Base-by-base conservation (phyloP, 2,888 invertebrate species). In the Campopleginae sp. region DNA sequence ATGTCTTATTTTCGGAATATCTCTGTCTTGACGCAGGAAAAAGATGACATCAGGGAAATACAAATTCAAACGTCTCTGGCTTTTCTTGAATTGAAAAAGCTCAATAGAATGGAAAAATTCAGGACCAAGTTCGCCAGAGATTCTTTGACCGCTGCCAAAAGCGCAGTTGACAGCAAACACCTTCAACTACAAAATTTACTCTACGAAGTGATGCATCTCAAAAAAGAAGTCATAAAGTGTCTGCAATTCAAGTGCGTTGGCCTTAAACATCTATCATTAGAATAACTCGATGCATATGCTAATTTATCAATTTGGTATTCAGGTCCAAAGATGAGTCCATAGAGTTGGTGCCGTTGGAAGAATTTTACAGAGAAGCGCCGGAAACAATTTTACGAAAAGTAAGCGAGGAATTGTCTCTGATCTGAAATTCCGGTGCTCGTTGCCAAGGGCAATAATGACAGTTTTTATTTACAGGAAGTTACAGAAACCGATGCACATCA, bases 181-280 rank as follows among this genome's bases (percentile, higher is more conserved):
- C 94, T 99, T 74, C 97, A 98, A 89, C 95, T 98, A 78, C 98
- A 99, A 94, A 99, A 99, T 94, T 95, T 99, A 74, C 94, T 98
- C 6, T 99, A 99, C 93, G 99, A 99, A 95, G 97, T 98, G 10
- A 97, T 98, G 92, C 98, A 99, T 94, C 95, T 99, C 27, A 97
- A 98, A 89, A 98, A 98, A 89, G 99, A 99, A 95, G 98, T 98
- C n/a, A 96, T 97, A 27, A 98, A 98, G 91, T 99, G 99, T 92
- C 95, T 98, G 84, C 98, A 98, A 92, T 99, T 98, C 92, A 98
- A 98, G 96, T 96, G 94, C 92, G 95, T 90, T 63, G 54, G 51
- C n/a, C 6, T 10, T 58, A 12, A 44, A 27, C 8, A 23, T 68
- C 2, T 5, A 3, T 1, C 10, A 31, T 33, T 58, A 1, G 8